Evolutionary conservation across 2,888 invertebrate species (phyloP), one percentile per base, ranked within the genome.

Genomic region (Hypsopygia costalis): DNA sequence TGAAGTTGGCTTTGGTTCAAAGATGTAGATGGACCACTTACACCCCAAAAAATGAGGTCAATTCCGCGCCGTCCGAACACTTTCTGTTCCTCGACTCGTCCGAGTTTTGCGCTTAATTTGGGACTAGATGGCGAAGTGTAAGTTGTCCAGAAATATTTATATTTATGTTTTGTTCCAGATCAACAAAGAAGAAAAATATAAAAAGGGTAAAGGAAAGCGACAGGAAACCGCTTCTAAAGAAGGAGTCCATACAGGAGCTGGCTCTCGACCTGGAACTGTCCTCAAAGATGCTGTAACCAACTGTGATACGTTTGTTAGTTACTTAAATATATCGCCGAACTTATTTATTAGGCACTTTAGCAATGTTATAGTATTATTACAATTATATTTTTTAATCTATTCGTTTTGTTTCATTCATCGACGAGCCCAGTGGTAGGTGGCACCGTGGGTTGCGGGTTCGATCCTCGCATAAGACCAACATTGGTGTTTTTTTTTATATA

Each of bases 161-260:
- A n/a, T n/a, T n/a, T n/a, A n/a, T 36, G 6, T 25, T 39, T 36
- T 47, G 39, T 33, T 59, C 0, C 69, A 89, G 91, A 47, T 80
- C 87, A 62, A 87, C 85, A 36, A 92, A 91, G 72, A 90, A 91
- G 50, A 92, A 91, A 67, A 91, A 91, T 45, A 68, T 80, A 21
- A 91, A 91, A 68, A 92, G 92, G 78, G 69, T 81, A 47, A 92
- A 91, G 61, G 92, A 92, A 61, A 82, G 77, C 8, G 92, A 92
- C 62, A 83, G 90, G 42, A 85, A 85, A 47, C 90, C 90, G 29
- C 75, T 92, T 20, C 58, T 92, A 34, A 90, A 90, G 62, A 88
- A 87, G 62, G 89, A 88, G 52, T 89, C 89, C 25, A 81, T 89
- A 45, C 89, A 89, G 39, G 89, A 89, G 49, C 58, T 89, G 42